These are phyloP conservation scores for Stegophylla sp. DNA, from an alignment of 2,888 invertebrate genomes.

Conservation along the genomic window DNA sequence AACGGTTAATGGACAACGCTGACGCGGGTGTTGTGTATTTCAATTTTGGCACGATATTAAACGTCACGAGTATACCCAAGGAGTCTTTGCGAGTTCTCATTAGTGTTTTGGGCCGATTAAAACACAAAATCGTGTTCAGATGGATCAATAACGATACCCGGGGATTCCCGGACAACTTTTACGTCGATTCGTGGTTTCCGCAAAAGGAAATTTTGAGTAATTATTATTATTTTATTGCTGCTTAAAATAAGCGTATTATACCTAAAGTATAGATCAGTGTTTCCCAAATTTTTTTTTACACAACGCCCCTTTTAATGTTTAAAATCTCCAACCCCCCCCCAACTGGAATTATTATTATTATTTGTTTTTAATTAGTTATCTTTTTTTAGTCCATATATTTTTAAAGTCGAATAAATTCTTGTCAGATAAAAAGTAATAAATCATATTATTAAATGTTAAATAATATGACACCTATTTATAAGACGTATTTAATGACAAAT, in stretches of 20 bases:
- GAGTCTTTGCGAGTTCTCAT: background rate
- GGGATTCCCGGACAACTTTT: slow-evolving; percentile 38
- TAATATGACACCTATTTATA: too few species aligned
- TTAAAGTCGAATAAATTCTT: too few species aligned
- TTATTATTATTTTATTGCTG: background rate
- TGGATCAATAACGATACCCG: slow-evolving; percentile 51
- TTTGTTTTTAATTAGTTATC: too few species aligned
- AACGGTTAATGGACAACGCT: slow-evolving; percentile 27
- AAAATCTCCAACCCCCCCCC: too few species aligned
- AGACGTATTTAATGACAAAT: too few species aligned
- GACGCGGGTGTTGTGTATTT: slow-evolving; percentile 64
- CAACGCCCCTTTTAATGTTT: too few species aligned
- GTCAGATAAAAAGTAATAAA: too few species aligned
- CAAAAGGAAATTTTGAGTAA: slow-evolving; percentile 55
- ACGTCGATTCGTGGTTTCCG: slow-evolving; percentile 45
- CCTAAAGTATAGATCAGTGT: background rate
- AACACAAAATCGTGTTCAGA: slow-evolving; percentile 45
- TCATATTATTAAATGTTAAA: too few species aligned
- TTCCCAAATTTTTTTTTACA: too few species aligned
- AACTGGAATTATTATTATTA: too few species aligned
- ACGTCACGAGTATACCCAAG: slow-evolving; percentile 54
- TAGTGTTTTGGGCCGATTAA: slow-evolving; percentile 29
- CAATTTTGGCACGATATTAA: slow-evolving; percentile 65
- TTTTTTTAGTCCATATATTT: too few species aligned
- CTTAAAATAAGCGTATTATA: background rate